Conservation (phyloP, 2,113 vertebrate genomes). For the Oncorhynchus masou region DNA sequence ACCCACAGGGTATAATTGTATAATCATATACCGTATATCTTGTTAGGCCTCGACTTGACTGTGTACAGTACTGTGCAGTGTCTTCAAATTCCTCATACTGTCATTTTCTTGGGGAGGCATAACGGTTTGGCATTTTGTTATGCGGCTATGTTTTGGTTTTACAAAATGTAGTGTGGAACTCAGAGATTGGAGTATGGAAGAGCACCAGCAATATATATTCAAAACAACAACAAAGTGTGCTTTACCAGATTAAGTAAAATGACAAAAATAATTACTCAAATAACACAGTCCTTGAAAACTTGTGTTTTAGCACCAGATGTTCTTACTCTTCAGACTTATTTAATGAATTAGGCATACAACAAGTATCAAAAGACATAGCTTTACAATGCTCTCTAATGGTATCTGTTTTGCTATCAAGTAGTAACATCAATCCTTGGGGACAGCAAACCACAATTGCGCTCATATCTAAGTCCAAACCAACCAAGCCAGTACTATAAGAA, state of each 20-base stretch:
- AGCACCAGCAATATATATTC: neutral
- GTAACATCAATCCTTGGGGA: neutral
- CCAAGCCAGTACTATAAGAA: neutral
- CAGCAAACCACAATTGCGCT: neutral
- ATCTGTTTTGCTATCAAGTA: neutral
- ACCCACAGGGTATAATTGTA: neutral
- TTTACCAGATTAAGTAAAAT: neutral
- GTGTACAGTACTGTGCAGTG: neutral
- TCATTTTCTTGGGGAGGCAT: neutral
- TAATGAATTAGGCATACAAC: neutral
- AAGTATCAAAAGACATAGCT: neutral
- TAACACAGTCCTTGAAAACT: neutral
- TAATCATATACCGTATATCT: neutral
- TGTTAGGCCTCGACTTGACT: neutral
- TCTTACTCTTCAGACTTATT: neutral
- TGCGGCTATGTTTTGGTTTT: too few species aligned
- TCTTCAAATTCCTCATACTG: neutral
- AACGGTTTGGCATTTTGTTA: neutral
- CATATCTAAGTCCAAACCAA: neutral
- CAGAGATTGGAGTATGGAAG: neutral
- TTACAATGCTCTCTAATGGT: neutral
- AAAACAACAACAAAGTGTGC: neutral
- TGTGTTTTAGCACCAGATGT: constrained; percentile 1
- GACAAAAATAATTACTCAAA: neutral
- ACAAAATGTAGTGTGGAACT: neutral